Evolutionary conservation across 2,888 invertebrate species (phyloP).

Genomic region (Artemia sinica): DNA sequence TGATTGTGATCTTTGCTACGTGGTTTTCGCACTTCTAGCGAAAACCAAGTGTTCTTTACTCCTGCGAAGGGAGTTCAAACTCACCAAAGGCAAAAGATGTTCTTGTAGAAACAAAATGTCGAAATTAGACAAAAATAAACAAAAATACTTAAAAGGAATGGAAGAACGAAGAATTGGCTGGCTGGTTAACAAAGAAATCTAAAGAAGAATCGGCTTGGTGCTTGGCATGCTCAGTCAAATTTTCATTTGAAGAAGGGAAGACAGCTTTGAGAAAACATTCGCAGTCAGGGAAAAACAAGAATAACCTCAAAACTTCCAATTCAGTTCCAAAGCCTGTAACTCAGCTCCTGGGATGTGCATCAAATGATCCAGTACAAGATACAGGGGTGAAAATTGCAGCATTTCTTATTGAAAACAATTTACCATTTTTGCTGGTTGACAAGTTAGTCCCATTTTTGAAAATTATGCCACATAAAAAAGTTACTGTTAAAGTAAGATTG

Average conservation of each 20-base stretch:
- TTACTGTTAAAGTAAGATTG: too few species aligned
- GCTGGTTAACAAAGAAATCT: not conserved
- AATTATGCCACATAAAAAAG: too few species aligned
- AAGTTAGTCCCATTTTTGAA: too few species aligned
- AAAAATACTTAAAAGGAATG: not conserved
- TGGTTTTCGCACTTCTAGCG: too few species aligned
- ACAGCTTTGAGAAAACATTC: not conserved
- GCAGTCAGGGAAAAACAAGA: not conserved
- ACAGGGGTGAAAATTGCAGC: too few species aligned
- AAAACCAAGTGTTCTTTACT: too few species aligned
- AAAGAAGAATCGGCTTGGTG: not conserved
- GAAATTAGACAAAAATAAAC: too few species aligned
- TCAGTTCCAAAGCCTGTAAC: not conserved
- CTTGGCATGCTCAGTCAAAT: not conserved
- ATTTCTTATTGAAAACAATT: too few species aligned
- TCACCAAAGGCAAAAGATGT: too few species aligned
- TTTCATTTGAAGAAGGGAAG: not conserved
- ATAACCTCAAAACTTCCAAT: not conserved
- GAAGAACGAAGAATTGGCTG: not conserved
- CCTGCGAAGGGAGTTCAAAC: too few species aligned
- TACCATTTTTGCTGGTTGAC: too few species aligned
- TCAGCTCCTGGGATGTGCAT: not conserved
- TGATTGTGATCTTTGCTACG: conserved; percentile 46
- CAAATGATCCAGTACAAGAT: not conserved
- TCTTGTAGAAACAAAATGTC: too few species aligned